Evolutionary conservation across 2,113 vertebrate species (phyloP), one percentile per base, ranked within the genome.

Genomic region (Poicephalus gulielmi): DNA sequence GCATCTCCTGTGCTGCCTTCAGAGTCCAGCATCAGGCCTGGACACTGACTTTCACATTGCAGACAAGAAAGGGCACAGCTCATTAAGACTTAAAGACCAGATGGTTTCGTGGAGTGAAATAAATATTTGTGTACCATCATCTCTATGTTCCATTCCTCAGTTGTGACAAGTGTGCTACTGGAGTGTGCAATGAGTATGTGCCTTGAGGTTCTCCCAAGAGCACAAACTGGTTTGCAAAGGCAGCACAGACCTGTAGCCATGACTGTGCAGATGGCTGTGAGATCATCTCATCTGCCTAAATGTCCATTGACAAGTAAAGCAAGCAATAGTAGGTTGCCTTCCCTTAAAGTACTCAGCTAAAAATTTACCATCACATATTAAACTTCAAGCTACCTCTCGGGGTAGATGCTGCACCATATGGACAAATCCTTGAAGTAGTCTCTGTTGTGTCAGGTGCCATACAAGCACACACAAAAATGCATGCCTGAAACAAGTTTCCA

Each of bases 151-250:
- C 8, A 5, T 75, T 84, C 33, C 43, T 78, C 55, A 46, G 7
- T 22, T 83, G 50, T 1, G 1, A 30, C 0, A 10, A 27, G 6
- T 10, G 8, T 83, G 31, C 46, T 6, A 6, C 35, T 63, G 37
- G 35, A 53, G 5, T 39, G 37, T 39, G 53, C 6, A 35, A 20
- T 2, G 2, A 41, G 7, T 55, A 16, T 28, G 9, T 43, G 24
- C 9, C 64, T 62, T 66, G 18, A 44, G 9, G n/a, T 83, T 83
- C 47, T 75, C 23, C 5, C 11, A 67, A 50, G 46, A 57, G 4
- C 41, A 70, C 33, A 71, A 30, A 41, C 3, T 53, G 11, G 10
- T 52, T 69, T 62, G 13, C 4, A 0, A 76, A 69, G 20, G 50
- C 37, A 67, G 12, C 27, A 67, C 20, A 62, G 46, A 70, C 27